Evolutionary conservation across 1,140 invertebrate genomes (phyloP), one percentile per base, ranked within the genome.

Genomic region (Saccostrea echinata): DNA sequence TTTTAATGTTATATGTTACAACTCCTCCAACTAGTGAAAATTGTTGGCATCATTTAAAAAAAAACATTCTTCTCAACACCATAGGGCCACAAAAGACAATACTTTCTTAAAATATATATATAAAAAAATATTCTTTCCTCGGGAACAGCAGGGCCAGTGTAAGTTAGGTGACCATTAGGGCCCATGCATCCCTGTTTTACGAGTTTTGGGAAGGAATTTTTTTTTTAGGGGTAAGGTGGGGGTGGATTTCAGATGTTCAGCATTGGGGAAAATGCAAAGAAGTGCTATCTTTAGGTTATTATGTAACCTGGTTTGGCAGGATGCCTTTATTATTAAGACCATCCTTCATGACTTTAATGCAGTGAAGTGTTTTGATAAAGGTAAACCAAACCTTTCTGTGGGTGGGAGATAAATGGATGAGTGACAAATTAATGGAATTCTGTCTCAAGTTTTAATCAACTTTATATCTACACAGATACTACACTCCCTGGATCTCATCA

Each of bases 391-490:
- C 16, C 27, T 33, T 76, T 76, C 27, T 30, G 68, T 76, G 27
- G 68, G 27, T 76, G 27, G 16, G 68, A 33, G 27, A 76, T 76
- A 76, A 76, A 76, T 16, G 27, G 68, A 76, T 76, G 68, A 76
- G 68, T 76, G 68, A 76, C 68, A 76, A 76, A 76, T 76, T 76
- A 76, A 76, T 76, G 27, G 68, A 76, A 76, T 76, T 76, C 68
- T 30, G 68, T 76, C 24, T 16, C 24, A 9, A 33, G 12, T 30
- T 30, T 76, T 33, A 76, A 76, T 76, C 68, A 33, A 8, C 24
- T 16, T 76, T 18, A 27, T 30, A 76, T 76, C 68, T 16, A 71
- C 24, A 27, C 64, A 30, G 68, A 16, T 30, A 16, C 11, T 76
- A 33, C 9, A 6, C 21, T 64, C 21, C 21, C 57, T 64, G 57